Base-by-base conservation (phyloP, 2,797 vertebrate genomes). In the Anableps anableps region DNA sequence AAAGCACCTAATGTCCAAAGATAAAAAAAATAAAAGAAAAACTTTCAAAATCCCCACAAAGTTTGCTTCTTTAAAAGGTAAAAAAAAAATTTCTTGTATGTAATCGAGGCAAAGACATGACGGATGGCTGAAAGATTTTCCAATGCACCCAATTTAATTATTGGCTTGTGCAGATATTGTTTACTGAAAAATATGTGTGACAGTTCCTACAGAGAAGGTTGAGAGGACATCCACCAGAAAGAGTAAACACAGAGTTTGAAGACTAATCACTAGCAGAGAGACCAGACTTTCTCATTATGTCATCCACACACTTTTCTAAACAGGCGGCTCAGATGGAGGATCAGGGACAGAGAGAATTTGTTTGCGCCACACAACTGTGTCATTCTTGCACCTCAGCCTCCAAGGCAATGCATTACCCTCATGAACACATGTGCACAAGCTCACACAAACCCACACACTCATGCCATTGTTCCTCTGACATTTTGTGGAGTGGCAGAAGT, bases 331-430 rank as follows among this genome's bases (percentile, higher is more conserved):
- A 85, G 88, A 90, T 76, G 76, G 84, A 86, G 71, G 86, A 31
- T 80, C 77, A 78, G 70, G 76, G 80, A 86, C 66, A 75, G 76
- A 86, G 51, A 83, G 85, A 87, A 73, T 86, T 83, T 88, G 75
- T 89, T 84, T 91, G 71, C 76, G 82, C 68, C 76, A 81, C 77
- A 85, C 80, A 80, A 81, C 80, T 83, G 74, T 89, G 87, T 80
- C 89, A 88, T 84, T 87, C 78, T 87, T 77, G 79, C 82, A 83
- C 82, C 82, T 77, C 75, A 75, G 78, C 48, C 78, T 43, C 85
- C 74, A 83, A 79, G 75, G 48, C 79, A 84, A 83, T 81, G 81
- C 75, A 88, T 88, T 88, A 89, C 76, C 82, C 77, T 81, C 41
- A 80, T 80, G 72, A 88, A 76, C 81, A 77, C 78, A 76, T 74